phyloP scores from a whole-genome alignment of 2,888 invertebrate genomes.

The Troides aeacus region DNA sequence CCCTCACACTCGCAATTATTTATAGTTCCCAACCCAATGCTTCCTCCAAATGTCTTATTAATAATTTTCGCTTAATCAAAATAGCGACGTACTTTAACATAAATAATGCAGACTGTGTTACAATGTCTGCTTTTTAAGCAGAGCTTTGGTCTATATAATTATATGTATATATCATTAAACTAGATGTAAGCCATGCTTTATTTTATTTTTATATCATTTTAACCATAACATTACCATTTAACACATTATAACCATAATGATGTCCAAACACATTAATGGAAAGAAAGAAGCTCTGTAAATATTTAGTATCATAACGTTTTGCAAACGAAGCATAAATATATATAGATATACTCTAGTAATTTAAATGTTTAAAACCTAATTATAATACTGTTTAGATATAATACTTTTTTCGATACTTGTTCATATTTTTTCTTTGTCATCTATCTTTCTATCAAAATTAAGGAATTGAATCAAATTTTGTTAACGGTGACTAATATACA shows the following conservation, averaged over 20 bases:
- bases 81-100: slow-evolving; percentile 25
- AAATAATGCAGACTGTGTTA: neutral
- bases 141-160: too few relatives aligned
- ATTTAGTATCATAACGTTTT: neutral
- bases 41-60: slow-evolving; percentile 22
- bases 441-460: too few relatives aligned
- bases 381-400: too few relatives aligned
- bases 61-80: slow-evolving; percentile 27
- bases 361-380: too few relatives aligned
- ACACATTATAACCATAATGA: slow-evolving; percentile 4
- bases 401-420: too few relatives aligned
- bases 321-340: neutral
- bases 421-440: too few relatives aligned
- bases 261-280: slow-evolving; percentile 16
- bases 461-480: too few relatives aligned
- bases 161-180: slow-evolving; percentile 3
- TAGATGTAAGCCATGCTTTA: slow-evolving; percentile 7
- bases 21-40: slow-evolving; percentile 39
- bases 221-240: neutral
- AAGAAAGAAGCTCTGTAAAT: slow-evolving; percentile 9
- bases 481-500: too few relatives aligned
- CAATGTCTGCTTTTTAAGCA: too few relatives aligned
- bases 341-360: too few relatives aligned
- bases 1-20: slow-evolving; percentile 34
- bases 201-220: slow-evolving; percentile 17